Base-by-base conservation (phyloP, 2,888 invertebrate species). In the Oscheius sp. region DNA sequence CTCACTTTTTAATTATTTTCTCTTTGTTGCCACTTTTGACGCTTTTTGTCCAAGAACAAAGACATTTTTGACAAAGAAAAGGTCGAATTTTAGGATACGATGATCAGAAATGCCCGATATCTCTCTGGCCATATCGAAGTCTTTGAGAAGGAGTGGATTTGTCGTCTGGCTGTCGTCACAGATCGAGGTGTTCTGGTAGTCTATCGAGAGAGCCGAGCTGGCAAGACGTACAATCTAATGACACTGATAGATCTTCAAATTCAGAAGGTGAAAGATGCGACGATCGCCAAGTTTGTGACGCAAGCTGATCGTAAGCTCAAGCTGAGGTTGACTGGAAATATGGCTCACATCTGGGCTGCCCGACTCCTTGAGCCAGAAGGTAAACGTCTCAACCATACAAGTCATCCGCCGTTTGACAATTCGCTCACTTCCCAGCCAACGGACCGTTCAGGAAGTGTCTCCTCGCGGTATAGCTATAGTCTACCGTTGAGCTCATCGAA, bases 201-300 rank as follows among this genome's bases (percentile, higher is more conserved):
- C 20, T 55, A 55, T 20, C 15, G 15, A 10, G 34, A 34, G 17
- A 15, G 15, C n/a, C 15, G 23, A 10, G 6, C 17, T 15, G 55
- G 55, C 33, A 55, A 34, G 20, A 55, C 55, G 8, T 55, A 55
- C 23, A 55, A 55, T 10, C 34, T 55, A 20, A 12, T 55, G 34
- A 34, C 33, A 34, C 23, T 34, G 55, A 20, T 10, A 20, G 23
- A 55, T n/a, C 23, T 55, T 20, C 31, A 55, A 25, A 17, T 55
- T 17, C 20, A n/a, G 17, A 55, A 55, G 55, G 34, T 15, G 37
- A 20, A n/a, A 10, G 33, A 55, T n/a, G 20, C 8, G 12, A 33
- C 25, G 17, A 4, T 34, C n/a, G 17, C 34, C 20, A 55, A 55
- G 34, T 20, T 55, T 6, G 20, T 34, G 3, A 55, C 55, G 2